Conservation (phyloP, 2,888 invertebrate genomes). For the Agapostemon virescens region DNA sequence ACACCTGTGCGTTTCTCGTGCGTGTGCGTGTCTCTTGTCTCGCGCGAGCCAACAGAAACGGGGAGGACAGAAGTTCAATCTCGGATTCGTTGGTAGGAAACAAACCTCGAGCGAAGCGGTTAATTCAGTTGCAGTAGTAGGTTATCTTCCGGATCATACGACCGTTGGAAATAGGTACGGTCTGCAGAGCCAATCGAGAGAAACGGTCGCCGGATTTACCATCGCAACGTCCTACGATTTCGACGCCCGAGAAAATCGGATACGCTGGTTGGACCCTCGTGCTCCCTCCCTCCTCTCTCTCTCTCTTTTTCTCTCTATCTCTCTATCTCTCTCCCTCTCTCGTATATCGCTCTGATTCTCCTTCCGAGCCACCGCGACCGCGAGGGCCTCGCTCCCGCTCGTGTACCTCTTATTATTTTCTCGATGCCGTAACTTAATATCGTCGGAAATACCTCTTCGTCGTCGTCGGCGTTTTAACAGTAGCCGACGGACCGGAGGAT, state of each 20-base stretch:
- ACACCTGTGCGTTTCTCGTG: not conserved
- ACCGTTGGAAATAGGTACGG: slow-evolving; percentile 27
- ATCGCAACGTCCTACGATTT: slow-evolving; percentile 29
- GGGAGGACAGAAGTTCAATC: slow-evolving; percentile 23
- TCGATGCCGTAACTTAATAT: slow-evolving; percentile 37
- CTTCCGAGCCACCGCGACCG: slow-evolving; percentile 3
- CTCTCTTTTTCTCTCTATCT: no score
- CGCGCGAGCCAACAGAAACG: slow-evolving; percentile 15
- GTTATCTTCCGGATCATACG: slow-evolving; percentile 53
- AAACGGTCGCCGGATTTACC: slow-evolving; percentile 36
- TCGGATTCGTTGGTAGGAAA: slow-evolving; percentile 35
- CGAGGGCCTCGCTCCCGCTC: not conserved
- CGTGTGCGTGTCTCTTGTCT: not conserved
- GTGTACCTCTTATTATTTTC: slow-evolving; percentile 27
- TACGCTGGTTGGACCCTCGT: slow-evolving; percentile 33
- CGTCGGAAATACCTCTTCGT: slow-evolving; percentile 44
- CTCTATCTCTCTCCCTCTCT: slow-evolving; percentile 16
- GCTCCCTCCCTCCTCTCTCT: slow-evolving; percentile 31
- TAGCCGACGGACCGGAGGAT: slow-evolving; percentile 47
- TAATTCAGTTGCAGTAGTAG: slow-evolving; percentile 44
- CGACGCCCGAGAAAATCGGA: slow-evolving; percentile 32
- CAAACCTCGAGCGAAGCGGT: slow-evolving; percentile 54
- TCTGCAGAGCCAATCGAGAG: slow-evolving; percentile 10
- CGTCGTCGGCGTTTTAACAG: slow-evolving; percentile 47
- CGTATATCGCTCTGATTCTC: slow-evolving; percentile 10